Evolutionary conservation across 1,140 invertebrate species (phyloP).

Genomic region (Thaumatotibia leucotreta): DNA sequence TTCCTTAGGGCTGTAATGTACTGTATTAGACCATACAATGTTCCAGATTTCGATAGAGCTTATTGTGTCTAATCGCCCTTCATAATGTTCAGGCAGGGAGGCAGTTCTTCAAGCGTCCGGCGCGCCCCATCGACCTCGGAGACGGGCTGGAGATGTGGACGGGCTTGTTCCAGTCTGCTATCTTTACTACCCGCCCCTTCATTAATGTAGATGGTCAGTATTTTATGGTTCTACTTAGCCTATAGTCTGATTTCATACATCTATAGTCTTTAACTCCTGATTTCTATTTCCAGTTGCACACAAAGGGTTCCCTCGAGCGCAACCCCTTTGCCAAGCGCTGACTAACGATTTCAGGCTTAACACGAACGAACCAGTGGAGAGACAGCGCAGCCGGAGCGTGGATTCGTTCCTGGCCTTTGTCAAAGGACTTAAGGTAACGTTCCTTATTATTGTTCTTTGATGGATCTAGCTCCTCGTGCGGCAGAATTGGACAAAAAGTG

Average conservation of each 20-base stretch:
- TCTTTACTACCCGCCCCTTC: slow-evolving; percentile 83
- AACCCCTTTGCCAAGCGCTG: slow-evolving; percentile 65
- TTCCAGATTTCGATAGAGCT: too few relatives aligned
- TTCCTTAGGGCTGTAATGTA: too few relatives aligned
- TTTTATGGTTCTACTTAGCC: slow-evolving; percentile 47
- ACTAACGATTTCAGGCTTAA: slow-evolving; percentile 42
- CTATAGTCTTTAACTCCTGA: background rate
- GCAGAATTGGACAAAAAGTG: too few relatives aligned
- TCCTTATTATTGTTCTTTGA: too few relatives aligned
- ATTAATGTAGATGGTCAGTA: slow-evolving; percentile 86
- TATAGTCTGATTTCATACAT: background rate
- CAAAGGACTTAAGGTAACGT: slow-evolving; percentile 43
- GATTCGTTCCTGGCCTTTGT: slow-evolving; percentile 40
- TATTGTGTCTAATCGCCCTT: too few relatives aligned
- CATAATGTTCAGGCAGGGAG: slow-evolving; percentile 72
- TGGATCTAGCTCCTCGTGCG: too few relatives aligned
- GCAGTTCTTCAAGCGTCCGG: slow-evolving; percentile 75
- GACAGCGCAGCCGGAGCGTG: slow-evolving; percentile 25
- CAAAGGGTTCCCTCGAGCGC: slow-evolving; percentile 80
- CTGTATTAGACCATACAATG: background rate
- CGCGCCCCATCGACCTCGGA: slow-evolving; percentile 64
- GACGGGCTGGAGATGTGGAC: slow-evolving; percentile 83
- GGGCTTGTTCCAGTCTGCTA: slow-evolving; percentile 85
- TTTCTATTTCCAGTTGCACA: slow-evolving; percentile 77
- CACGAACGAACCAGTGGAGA: slow-evolving; percentile 26